phyloP scores from a whole-genome alignment of 2,797 vertebrate genomes.

The Craterocephalus amniculus region DNA sequence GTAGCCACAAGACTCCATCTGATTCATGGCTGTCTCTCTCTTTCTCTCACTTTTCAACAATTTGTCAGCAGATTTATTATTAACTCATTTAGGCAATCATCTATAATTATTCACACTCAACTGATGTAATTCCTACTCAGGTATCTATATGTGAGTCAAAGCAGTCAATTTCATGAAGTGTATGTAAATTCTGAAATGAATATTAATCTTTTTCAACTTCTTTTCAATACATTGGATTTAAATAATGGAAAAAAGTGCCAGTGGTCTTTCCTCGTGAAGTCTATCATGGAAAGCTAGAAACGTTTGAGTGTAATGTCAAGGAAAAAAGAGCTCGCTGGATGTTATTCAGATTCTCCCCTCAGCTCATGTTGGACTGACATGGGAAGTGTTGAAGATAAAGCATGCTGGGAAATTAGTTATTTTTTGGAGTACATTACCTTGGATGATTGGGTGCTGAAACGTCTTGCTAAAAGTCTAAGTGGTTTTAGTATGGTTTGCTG shows the following conservation, averaged over 20 bases:
- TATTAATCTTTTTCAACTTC: too few relatives aligned
- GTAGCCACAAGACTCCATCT: too few relatives aligned
- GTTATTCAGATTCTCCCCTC: background rate
- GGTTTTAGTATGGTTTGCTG: conserved; percentile 1
- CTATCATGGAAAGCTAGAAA: background rate
- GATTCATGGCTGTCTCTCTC: too few relatives aligned
- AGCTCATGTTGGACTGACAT: background rate
- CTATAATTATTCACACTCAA: too few relatives aligned
- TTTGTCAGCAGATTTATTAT: background rate
- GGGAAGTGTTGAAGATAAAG: background rate
- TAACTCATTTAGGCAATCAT: background rate
- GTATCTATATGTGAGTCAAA: too few relatives aligned
- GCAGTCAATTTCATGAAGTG: too few relatives aligned
- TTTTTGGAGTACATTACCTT: background rate
- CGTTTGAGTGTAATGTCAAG: background rate
- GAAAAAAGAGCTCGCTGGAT: background rate
- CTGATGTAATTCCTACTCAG: too few relatives aligned
- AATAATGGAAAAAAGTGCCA: too few relatives aligned
- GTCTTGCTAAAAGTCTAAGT: background rate
- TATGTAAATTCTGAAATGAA: too few relatives aligned
- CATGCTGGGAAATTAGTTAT: background rate
- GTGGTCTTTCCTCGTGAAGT: background rate
- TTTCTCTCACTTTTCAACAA: background rate
- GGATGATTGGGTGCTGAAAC: background rate
- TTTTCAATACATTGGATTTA: too few relatives aligned